Conservation (phyloP, 2,113 vertebrate genomes). For the Spermophilus dauricus region DNA sequence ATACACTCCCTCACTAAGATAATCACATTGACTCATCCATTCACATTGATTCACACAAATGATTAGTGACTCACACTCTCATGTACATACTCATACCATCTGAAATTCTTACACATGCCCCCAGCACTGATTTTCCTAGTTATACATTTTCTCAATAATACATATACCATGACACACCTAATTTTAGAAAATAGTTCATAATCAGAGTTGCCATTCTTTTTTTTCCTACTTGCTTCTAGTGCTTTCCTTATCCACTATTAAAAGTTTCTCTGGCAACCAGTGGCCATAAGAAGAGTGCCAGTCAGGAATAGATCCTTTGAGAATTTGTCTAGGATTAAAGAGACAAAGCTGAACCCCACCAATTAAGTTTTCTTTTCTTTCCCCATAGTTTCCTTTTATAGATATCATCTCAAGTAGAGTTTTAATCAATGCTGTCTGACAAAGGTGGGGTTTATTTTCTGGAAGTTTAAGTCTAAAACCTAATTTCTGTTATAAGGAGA, state of each 20-base stretch:
- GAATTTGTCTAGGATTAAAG: conserved; percentile 33
- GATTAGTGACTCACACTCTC: background rate
- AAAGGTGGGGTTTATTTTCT: conserved; percentile 46
- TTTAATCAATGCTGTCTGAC: background rate
- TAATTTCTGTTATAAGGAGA: background rate
- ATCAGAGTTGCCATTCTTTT: background rate
- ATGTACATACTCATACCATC: background rate
- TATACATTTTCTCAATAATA: background rate
- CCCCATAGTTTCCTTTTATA: background rate
- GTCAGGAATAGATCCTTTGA: background rate
- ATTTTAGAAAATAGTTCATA: background rate
- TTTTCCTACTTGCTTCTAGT: background rate
- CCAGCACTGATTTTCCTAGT: background rate
- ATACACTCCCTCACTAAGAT: background rate
- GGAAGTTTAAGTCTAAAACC: conserved; percentile 5
- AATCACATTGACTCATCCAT: background rate
- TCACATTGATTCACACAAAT: background rate
- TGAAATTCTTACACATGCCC: background rate
- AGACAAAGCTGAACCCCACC: background rate
- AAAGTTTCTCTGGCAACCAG: conserved; percentile 9
- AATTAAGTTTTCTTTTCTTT: conserved; percentile 45
- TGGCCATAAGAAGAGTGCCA: background rate
- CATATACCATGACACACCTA: background rate
- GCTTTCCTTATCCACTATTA: background rate
- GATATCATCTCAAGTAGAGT: background rate